Evolutionary conservation across 2,797 vertebrate species (phyloP).

Genomic region (Distichodus sexfasciatus): DNA sequence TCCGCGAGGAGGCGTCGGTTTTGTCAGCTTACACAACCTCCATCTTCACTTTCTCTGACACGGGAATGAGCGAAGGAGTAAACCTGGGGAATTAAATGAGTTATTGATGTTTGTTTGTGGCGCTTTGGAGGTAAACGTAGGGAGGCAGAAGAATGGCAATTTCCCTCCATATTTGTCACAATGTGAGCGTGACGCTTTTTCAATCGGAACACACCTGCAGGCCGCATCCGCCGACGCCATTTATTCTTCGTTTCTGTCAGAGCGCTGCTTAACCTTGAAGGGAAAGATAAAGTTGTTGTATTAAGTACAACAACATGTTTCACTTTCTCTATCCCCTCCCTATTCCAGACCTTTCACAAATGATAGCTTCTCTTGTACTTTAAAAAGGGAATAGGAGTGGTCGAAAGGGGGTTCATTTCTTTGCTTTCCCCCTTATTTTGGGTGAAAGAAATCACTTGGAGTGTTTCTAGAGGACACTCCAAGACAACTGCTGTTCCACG

Average conservation of each 20-base stretch:
- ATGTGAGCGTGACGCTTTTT: neutral
- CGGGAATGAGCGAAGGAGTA: neutral
- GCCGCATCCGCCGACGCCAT: neutral
- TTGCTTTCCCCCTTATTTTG: no score
- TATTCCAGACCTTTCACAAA: neutral
- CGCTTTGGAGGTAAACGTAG: neutral
- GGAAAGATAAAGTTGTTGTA: neutral
- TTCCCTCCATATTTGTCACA: neutral
- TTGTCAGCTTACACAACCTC: no score
- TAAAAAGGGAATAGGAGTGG: no score
- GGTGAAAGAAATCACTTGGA: no score
- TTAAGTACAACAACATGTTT: neutral
- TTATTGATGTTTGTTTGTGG: neutral
- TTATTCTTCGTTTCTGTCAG: neutral
- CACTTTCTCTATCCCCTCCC: no score
- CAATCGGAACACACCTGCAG: neutral
- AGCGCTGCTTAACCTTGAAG: neutral
- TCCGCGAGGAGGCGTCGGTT: no score
- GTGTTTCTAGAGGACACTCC: no score
- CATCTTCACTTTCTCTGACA: neutral
- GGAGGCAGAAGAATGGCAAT: slow-evolving; percentile 13
- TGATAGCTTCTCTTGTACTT: neutral
- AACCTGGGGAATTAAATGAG: neutral
- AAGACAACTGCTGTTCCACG: no score
- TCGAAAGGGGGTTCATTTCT: no score